A percentile compares a stretch with the other conserved stretches of the same genome.
Conservation (phyloP, 2,888 invertebrate genomes). For the Parnassius orleans region DNA sequence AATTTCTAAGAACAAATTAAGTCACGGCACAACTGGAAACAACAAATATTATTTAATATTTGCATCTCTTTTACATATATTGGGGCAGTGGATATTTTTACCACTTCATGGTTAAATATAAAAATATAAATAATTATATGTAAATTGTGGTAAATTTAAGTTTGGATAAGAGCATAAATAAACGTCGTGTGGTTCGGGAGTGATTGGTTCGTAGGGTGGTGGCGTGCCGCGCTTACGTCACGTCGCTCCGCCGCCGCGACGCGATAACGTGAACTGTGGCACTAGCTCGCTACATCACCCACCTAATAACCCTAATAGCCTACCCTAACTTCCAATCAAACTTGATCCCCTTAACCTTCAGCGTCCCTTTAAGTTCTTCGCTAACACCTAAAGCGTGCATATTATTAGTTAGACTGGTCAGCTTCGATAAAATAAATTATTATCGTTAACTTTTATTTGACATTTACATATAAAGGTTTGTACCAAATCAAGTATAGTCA, state of each 20-base stretch:
- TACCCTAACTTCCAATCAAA: slow-evolving; percentile 32
- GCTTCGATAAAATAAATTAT: not conserved
- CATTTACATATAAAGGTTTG: slow-evolving; percentile 6
- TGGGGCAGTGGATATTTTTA: too few species aligned
- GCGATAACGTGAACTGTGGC: slow-evolving; percentile 35
- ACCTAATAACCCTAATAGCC: slow-evolving; percentile 39
- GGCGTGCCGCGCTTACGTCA: slow-evolving; percentile 58
- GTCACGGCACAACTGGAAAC: too few species aligned
- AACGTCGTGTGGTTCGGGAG: slow-evolving; percentile 47
- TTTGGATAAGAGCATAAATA: slow-evolving; percentile 37
- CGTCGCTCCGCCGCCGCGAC: slow-evolving; percentile 35
- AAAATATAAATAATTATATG: too few species aligned
- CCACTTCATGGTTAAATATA: too few species aligned
- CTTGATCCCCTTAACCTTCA: slow-evolving; percentile 35
- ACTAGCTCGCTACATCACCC: slow-evolving; percentile 36
- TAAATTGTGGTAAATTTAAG: not conserved
- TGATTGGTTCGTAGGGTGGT: slow-evolving; percentile 35
- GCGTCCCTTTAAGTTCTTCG: slow-evolving; percentile 15
- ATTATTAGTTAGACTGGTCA: slow-evolving; percentile 11
- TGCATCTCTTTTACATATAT: too few species aligned
- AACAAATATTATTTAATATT: too few species aligned
- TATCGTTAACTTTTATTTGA: slow-evolving; percentile 11
- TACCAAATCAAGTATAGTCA: too few species aligned
- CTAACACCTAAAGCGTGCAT: slow-evolving; percentile 6
- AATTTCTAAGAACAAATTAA: too few species aligned